Conservation (phyloP, 2,888 invertebrate species). For the Brachyopa scutellaris region DNA sequence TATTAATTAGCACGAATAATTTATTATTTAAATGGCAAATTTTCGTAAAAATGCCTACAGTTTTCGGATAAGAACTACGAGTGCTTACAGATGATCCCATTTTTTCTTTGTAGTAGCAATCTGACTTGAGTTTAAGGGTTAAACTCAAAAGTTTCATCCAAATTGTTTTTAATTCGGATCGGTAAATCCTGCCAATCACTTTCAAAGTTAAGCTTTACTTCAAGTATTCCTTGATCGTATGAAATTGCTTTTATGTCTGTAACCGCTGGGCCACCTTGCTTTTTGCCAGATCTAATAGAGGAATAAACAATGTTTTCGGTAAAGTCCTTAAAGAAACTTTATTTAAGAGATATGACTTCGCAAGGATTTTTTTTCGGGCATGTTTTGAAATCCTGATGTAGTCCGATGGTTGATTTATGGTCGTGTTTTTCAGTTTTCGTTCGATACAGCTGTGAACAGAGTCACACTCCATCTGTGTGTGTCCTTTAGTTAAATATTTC, state of each 20-base stretch:
- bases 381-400: conserved; percentile 4
- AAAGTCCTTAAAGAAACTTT: conserved; percentile 8
- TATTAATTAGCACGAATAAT: too few relatives aligned
- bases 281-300: conserved; percentile 18
- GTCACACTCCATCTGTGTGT: conserved; percentile 9
- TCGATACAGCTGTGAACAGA: conserved; percentile 12
- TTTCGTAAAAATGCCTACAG: too few relatives aligned
- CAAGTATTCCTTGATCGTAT: conserved; percentile 9
- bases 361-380: conserved; percentile 8
- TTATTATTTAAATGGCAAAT: too few relatives aligned
- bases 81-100: conserved; percentile 29
- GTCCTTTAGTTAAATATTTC: too few relatives aligned
- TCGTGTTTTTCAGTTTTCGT: conserved; percentile 11
- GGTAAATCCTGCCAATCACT: conserved; percentile 13
- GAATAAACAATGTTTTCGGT: conserved; percentile 11
- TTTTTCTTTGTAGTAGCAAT: conserved; percentile 3
- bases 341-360: conserved; percentile 14
- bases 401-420: neutral
- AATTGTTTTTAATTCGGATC: conserved; percentile 15
- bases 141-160: conserved; percentile 6
- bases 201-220: conserved; percentile 12
- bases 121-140: conserved; percentile 1
- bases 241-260: conserved; percentile 5
- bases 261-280: conserved; percentile 22
- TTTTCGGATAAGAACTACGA: too few relatives aligned